Evolutionary conservation across 2,888 invertebrate species (phyloP).

Genomic region (Ametastegia equiseti): DNA sequence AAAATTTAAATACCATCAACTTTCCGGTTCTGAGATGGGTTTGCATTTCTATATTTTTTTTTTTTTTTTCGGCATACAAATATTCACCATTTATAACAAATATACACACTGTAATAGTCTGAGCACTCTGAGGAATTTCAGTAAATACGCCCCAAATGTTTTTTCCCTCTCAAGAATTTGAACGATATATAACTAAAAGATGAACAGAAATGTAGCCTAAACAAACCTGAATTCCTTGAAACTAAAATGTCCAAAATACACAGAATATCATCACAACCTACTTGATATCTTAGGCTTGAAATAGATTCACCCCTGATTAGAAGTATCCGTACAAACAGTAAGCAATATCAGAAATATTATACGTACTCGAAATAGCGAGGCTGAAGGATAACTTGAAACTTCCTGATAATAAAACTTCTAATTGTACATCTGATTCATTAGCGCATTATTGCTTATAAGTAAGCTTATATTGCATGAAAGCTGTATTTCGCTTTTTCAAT

Average conservation of each 20-base stretch:
- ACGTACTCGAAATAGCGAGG: too few species aligned
- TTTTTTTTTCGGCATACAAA: neutral
- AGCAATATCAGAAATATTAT: neutral
- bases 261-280: too few species aligned
- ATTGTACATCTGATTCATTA: neutral
- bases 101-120: neutral
- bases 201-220: too few species aligned
- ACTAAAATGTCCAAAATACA: too few species aligned
- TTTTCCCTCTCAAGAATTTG: neutral
- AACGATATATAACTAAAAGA: too few species aligned
- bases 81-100: neutral
- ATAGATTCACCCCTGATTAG: neutral
- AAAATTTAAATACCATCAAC: conserved; percentile 18
- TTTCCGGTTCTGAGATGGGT: neutral
- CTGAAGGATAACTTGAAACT: neutral
- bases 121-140: neutral
- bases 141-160: neutral
- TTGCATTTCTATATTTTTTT: neutral
- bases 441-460: too few species aligned
- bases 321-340: neutral
- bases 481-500: neutral
- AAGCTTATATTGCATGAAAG: too few species aligned
- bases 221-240: too few species aligned
- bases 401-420: neutral
- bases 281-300: too few species aligned